A percentile compares a stretch with the other conserved stretches of the same genome.
These are phyloP conservation scores for Oncorhynchus kisutch DNA, from an alignment of 2,113 vertebrate species.

Conservation along the genomic window DNA sequence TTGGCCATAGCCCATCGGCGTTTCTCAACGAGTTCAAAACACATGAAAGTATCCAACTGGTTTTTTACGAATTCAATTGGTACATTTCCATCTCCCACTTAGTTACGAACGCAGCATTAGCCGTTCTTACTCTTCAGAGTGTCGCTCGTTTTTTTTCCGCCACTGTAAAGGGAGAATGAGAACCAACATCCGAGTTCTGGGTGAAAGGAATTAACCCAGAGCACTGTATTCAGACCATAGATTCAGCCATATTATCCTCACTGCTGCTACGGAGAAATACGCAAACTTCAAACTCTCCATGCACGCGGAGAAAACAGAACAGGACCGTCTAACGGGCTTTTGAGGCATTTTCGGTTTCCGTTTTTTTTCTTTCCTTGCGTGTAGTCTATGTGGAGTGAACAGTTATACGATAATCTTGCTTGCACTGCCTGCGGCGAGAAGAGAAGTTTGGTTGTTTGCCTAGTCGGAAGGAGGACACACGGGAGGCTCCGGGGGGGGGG, in stretches of 20 bases:
- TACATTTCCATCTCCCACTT: too few species aligned
- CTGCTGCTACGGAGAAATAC: constrained; percentile 45
- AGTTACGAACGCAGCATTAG: constrained; percentile 30
- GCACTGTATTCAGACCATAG: constrained; percentile 31
- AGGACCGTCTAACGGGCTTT: constrained; percentile 29
- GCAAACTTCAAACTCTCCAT: constrained; percentile 71
- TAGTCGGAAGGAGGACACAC: constrained; percentile 53
- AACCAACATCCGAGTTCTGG: constrained; percentile 63
- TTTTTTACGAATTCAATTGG: too few species aligned
- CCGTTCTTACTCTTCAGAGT: constrained; percentile 72
- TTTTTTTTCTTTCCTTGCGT: constrained; percentile 15
- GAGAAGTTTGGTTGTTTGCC: constrained; percentile 77
- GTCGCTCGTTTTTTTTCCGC: constrained; percentile 76
- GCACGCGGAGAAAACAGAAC: constrained; percentile 54
- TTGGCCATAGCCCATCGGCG: too few species aligned
- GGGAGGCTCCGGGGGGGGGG: constrained; percentile 52
- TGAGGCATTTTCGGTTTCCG: constrained; percentile 50
- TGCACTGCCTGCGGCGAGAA: constrained; percentile 47
- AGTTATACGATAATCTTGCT: constrained; percentile 73
- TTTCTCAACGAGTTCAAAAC: too few species aligned
- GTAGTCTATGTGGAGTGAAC: constrained; percentile 40
- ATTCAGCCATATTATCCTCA: constrained; percentile 57
- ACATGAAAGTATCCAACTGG: too few species aligned
- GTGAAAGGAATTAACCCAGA: constrained; percentile 56
- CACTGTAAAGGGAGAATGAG: constrained; percentile 70